Conservation (phyloP, 1,140 invertebrate species). For the Drosophila kohkoa region DNA sequence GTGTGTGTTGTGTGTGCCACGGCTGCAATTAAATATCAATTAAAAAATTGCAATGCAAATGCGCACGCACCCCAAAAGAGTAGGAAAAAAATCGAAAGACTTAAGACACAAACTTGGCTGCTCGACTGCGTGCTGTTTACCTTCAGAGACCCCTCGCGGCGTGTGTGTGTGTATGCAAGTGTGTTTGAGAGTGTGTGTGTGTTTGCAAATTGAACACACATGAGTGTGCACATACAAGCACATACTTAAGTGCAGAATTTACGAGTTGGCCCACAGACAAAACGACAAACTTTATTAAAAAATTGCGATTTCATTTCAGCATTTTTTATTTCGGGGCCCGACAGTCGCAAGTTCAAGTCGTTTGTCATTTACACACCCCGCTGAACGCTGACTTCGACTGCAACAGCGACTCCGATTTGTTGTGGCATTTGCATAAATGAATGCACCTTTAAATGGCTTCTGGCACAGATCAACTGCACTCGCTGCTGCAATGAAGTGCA, state of each 20-base stretch:
- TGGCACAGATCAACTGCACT: conserved; percentile 52
- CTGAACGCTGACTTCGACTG: conserved; percentile 23
- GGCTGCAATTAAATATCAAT: conserved; percentile 78
- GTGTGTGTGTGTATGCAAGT: conserved; percentile 51
- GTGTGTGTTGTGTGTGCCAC: conserved; percentile 38
- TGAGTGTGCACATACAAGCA: conserved; percentile 52
- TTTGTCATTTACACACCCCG: conserved; percentile 77
- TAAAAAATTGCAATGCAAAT: conserved; percentile 78
- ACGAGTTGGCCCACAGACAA: conserved; percentile 50
- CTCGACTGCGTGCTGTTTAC: conserved; percentile 67
- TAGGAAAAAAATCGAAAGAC: conserved; percentile 54
- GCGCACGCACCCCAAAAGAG: conserved; percentile 51
- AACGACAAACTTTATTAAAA: conserved; percentile 81
- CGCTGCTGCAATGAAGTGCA: background rate
- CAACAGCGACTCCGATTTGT: conserved; percentile 50
- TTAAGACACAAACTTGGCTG: conserved; percentile 67
- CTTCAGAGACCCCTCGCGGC: conserved; percentile 70
- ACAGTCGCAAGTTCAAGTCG: conserved; percentile 75
- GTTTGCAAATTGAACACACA: conserved; percentile 37
- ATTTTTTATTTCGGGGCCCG: conserved; percentile 26
- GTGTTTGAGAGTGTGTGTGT: background rate
- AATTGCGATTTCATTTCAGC: conserved; percentile 66
- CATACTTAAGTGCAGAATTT: conserved; percentile 61
- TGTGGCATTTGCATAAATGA: conserved; percentile 81
- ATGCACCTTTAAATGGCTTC: conserved; percentile 71